A percentile compares a stretch with the other conserved stretches of the same genome.
These are phyloP conservation scores for Nesoenas mayeri DNA, from an alignment of 2,113 vertebrate species.

Conservation along the genomic window DNA sequence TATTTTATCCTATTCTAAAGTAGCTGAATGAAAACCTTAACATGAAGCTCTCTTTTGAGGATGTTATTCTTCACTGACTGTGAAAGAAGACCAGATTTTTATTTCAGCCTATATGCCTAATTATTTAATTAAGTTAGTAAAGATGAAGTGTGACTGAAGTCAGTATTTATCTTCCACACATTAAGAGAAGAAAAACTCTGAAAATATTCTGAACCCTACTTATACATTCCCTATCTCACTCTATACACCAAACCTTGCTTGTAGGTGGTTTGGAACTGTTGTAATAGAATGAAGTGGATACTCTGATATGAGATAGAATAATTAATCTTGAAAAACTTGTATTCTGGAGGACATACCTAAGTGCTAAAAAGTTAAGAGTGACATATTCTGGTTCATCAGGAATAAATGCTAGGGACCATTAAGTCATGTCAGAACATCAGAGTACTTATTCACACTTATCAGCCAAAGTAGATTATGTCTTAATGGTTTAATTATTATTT, in stretches of 20 bases:
- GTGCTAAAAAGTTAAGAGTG: background rate
- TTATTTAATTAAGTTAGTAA: background rate
- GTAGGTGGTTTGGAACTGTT: background rate
- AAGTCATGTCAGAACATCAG: background rate
- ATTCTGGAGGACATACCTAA: background rate
- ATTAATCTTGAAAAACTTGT: background rate
- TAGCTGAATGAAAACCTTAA: background rate
- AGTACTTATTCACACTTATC: background rate
- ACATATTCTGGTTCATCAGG: background rate
- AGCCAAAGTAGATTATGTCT: background rate
- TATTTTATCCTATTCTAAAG: background rate
- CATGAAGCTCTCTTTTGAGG: background rate
- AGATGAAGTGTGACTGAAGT: background rate
- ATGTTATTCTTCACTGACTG: background rate
- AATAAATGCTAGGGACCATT: background rate
- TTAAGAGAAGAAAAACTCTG: background rate
- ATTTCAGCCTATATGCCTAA: background rate
- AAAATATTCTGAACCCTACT: background rate
- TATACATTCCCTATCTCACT: background rate
- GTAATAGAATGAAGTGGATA: background rate
- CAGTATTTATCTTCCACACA: background rate
- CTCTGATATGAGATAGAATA: background rate
- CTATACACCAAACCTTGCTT: background rate
- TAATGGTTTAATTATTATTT: background rate
- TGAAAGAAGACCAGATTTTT: background rate